Base-by-base conservation (phyloP, 1,140 invertebrate genomes). In the Chionoecetes opilio region DNA sequence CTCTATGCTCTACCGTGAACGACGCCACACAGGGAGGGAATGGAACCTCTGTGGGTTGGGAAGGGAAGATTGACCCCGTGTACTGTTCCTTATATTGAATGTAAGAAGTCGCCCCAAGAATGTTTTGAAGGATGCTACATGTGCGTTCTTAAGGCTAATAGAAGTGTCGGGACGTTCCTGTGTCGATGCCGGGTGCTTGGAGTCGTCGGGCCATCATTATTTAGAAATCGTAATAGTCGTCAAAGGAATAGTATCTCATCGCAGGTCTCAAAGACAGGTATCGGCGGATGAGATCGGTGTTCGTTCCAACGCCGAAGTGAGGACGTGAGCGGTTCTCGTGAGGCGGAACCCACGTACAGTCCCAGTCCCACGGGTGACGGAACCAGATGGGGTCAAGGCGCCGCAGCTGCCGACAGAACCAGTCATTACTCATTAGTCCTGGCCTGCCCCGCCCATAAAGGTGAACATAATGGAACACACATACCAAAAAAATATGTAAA, bases 301-400 rank as follows among this genome's bases (percentile, higher is more conserved):
- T 34, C 17, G 84, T 53, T 3, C 37, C 82, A 5, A 87, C 82
- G 92, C 92, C 84, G 92, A 93, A 93, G 82, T 93, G 92, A 32
- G 92, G 92, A 6, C 29, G n/a, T 8, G 53, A 41, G 17, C 37
- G 82, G 8, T 82, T 93, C 92, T 93, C 92, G 84, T 93, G 92
- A 41, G 92, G 92, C 34, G 92, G 92, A 46, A 93, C 86, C 92
- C 92, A 93, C 35, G 63, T 29, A 31, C 92, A 93, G 38, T 93
- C 92, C 92, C 92, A 93, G 84, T 93, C 84, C 92, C 92, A 93
- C 0, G 92, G 92, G 29, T 87, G 26, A 3, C 92, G n/a, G 37
- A 34, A 53, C 92, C 92, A 93, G 82, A 93, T 85, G 37, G 92
- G 38, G 41, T 84, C 35, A n/a, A 87, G 92, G 6, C 0, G 31